Evolutionary conservation across 1,140 invertebrate species (phyloP).

Genomic region (Liolophura sinensis): DNA sequence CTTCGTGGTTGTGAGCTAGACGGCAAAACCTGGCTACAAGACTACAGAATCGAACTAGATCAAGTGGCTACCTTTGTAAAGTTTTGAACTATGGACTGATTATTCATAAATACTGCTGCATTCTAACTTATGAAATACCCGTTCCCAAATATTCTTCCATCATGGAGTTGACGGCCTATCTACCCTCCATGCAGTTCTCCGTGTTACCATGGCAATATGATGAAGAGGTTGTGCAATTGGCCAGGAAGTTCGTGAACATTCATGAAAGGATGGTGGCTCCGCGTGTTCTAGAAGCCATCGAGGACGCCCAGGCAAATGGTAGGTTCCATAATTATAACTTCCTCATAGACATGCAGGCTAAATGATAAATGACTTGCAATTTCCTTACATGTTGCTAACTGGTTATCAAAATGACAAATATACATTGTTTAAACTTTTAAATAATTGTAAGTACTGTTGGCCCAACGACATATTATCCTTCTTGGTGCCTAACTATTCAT

Average conservation of each 20-base stretch:
- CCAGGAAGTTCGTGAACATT: slow-evolving; percentile 68
- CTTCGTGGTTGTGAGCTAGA: slow-evolving; percentile 14
- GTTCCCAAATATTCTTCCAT: no score
- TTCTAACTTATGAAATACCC: no score
- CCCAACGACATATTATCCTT: neutral
- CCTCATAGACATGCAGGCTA: neutral
- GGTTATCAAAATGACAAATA: no score
- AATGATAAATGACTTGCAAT: no score
- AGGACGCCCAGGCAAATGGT: slow-evolving; percentile 13
- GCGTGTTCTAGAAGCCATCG: slow-evolving; percentile 35
- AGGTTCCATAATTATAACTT: neutral
- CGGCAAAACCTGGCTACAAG: slow-evolving; percentile 34
- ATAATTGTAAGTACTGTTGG: no score
- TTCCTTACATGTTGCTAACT: no score
- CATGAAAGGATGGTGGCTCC: slow-evolving; percentile 62
- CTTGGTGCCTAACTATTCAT: no score
- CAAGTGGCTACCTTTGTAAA: slow-evolving; percentile 32
- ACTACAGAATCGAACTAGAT: slow-evolving; percentile 26
- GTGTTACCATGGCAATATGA: slow-evolving; percentile 87
- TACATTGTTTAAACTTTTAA: no score
- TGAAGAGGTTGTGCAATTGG: slow-evolving; percentile 66
- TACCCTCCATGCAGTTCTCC: slow-evolving; percentile 88
- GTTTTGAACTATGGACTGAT: no score
- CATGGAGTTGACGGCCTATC: slow-evolving; percentile 69
- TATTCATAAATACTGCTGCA: no score